Conservation (phyloP, 2,797 vertebrate genomes). For the Dallia pectoralis region DNA sequence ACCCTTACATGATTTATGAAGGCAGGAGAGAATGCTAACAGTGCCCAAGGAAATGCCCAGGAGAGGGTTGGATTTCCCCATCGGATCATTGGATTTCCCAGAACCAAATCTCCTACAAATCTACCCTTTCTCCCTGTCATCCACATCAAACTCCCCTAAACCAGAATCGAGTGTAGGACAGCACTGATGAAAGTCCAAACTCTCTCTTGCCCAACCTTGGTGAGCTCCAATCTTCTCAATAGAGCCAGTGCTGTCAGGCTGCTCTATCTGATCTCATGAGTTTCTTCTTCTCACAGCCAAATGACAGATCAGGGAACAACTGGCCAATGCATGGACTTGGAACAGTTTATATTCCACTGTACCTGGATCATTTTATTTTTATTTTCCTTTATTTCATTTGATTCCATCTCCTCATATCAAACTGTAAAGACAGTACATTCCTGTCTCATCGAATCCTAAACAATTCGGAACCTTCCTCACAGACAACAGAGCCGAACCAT, state of each 20-base stretch:
- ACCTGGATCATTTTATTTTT: no score
- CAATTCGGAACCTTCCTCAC: no score
- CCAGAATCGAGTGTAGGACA: slow-evolving; percentile 48
- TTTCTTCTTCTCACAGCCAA: slow-evolving; percentile 38
- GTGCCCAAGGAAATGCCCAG: not conserved
- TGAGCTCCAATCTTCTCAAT: slow-evolving; percentile 41
- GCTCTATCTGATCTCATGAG: slow-evolving; percentile 22
- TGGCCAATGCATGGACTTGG: not conserved
- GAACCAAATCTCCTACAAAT: slow-evolving; percentile 39
- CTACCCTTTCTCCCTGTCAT: slow-evolving; percentile 66
- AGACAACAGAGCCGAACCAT: no score
- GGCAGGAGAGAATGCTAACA: slow-evolving; percentile 3
- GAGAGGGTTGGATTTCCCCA: slow-evolving; percentile 39
- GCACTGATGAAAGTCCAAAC: slow-evolving; percentile 67
- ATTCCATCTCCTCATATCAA: no score
- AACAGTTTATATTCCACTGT: not conserved
- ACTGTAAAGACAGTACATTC: no score
- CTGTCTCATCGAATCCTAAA: no score
- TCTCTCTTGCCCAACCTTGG: slow-evolving; percentile 60
- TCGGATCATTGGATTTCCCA: slow-evolving; percentile 48
- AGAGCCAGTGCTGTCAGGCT: slow-evolving; percentile 29
- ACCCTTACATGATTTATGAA: not conserved
- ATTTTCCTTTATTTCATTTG: no score
- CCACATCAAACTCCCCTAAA: slow-evolving; percentile 69
- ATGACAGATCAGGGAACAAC: slow-evolving; percentile 30